A percentile compares a stretch with the other conserved stretches of the same genome.
phyloP scores from a whole-genome alignment of 2,113 vertebrate genomes.

The Tilapia sparmanii region DNA sequence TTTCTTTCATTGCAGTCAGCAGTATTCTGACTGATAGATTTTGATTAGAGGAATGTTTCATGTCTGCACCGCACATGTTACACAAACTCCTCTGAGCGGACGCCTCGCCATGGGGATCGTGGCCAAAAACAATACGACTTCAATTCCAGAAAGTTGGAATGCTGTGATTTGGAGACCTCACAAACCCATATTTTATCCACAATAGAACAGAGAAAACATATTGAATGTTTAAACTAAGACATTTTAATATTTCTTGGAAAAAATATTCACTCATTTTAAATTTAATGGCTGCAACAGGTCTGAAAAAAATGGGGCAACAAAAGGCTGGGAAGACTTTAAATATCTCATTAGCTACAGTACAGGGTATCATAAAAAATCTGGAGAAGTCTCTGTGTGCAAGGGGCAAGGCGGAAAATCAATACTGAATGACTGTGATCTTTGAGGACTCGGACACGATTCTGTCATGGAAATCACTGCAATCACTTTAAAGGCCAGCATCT shows the following conservation, averaged over 20 bases:
- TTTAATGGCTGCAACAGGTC: not conserved
- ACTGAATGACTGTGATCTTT: not conserved
- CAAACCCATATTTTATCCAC: not conserved
- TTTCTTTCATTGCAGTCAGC: not conserved
- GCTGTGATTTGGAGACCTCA: not conserved
- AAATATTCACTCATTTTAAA: not conserved
- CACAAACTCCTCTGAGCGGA: not conserved
- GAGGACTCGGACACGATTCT: not conserved
- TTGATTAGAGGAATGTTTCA: not conserved
- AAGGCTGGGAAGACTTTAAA: not conserved
- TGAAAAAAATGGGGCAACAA: not conserved
- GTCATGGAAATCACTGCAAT: not conserved
- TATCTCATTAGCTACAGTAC: not conserved
- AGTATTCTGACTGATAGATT: not conserved
- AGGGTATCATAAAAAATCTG: not conserved
- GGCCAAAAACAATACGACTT: not conserved
- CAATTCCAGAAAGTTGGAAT: not conserved
- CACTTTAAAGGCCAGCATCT: not conserved
- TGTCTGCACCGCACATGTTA: not conserved
- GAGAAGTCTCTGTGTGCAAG: not conserved
- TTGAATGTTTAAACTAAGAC: not conserved
- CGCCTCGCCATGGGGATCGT: rapidly evolving
- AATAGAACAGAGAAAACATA: not conserved
- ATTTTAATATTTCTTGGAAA: not conserved
- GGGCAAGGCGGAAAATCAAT: not conserved